Evolutionary conservation across 2,113 vertebrate genomes (phyloP).

Genomic region (Cyrtonyx montezumae): DNA sequence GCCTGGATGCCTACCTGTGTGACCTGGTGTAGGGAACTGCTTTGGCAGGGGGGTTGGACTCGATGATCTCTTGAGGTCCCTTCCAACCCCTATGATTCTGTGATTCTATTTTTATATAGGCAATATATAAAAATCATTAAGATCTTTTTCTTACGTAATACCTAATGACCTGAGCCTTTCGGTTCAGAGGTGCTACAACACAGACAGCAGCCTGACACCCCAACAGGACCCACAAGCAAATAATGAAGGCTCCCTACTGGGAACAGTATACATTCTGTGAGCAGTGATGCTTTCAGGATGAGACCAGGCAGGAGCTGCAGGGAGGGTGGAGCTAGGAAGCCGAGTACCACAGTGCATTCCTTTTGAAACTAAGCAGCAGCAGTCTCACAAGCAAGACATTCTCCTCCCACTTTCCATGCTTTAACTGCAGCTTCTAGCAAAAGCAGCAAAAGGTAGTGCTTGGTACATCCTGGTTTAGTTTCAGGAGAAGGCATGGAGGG

Average conservation of each 20-base stretch:
- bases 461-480: background rate
- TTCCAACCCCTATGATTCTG: too few relatives aligned
- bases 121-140: background rate
- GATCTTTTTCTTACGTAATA: background rate
- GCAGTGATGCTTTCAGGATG: background rate
- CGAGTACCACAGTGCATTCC: background rate
- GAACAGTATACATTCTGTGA: fast-evolving
- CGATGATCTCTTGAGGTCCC: too few relatives aligned
- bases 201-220: too few relatives aligned
- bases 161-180: background rate
- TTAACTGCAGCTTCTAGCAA: background rate
- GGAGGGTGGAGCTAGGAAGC: background rate
- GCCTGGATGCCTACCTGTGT: too few relatives aligned
- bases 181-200: background rate
- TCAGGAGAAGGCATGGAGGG: too few relatives aligned
- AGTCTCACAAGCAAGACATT: background rate
- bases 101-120: background rate
- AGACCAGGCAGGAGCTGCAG: background rate
- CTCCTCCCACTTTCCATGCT: background rate
- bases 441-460: background rate
- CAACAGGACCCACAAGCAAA: background rate
- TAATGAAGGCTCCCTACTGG: background rate
- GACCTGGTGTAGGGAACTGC: too few relatives aligned
- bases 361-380: background rate
- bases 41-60: too few relatives aligned